Evolutionary conservation across 2,113 vertebrate genomes (phyloP).

Genomic region (Lethenteron camtschaticum): DNA sequence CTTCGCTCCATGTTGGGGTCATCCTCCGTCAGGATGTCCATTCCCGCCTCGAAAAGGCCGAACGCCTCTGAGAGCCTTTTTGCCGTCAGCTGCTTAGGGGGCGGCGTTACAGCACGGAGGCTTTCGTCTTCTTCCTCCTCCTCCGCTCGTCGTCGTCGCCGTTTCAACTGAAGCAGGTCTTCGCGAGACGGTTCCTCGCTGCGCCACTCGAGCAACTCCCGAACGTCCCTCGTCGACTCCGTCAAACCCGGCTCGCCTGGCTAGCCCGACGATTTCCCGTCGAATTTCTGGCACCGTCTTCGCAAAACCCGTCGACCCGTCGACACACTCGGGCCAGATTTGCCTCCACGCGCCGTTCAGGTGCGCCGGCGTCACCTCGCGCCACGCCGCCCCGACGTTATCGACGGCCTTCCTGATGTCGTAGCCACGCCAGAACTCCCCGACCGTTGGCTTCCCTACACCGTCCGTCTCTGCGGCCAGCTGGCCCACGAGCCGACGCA

Average conservation of each 20-base stretch:
- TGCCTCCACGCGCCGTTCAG: constrained; percentile 6
- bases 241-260: not conserved
- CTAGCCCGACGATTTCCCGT: not conserved
- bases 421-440: not conserved
- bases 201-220: not conserved
- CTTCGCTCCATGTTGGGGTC: constrained; percentile 2
- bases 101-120: not conserved
- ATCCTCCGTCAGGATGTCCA: not conserved
- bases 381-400: not conserved
- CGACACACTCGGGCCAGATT: constrained; percentile 5
- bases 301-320: not conserved
- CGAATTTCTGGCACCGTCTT: not conserved
- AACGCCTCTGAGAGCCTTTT: not conserved
- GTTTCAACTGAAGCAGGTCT: constrained; percentile 1
- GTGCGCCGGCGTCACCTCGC: not conserved
- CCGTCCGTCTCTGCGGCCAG: not conserved
- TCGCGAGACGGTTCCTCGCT: not conserved
- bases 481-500: not conserved
- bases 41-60: not conserved
- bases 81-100: not conserved
- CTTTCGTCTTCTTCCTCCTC: not conserved
- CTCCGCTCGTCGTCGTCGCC: not conserved
- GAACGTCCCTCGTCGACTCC: constrained; percentile 6
- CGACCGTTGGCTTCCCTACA: not conserved
- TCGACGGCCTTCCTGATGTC: constrained; percentile 3